These are phyloP conservation scores for Alcis repandata DNA, from an alignment of 2,888 invertebrate species.

Conservation along the genomic window DNA sequence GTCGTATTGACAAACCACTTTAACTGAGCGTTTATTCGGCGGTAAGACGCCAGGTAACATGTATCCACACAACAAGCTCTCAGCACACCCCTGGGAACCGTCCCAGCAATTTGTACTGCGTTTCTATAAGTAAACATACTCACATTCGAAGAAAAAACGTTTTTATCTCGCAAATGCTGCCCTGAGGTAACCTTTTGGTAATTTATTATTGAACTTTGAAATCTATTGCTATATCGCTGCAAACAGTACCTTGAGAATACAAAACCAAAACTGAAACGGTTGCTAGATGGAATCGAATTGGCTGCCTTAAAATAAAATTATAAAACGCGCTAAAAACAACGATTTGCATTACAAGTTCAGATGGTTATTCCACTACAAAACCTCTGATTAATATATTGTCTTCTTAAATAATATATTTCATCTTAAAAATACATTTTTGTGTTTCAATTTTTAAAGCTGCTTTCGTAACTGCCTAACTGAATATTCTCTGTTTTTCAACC, in stretches of 20 bases:
- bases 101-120: constrained; percentile 55
- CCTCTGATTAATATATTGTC: no score
- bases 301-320: no score
- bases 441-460: not conserved
- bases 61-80: constrained; percentile 57
- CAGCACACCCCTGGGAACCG: constrained; percentile 59
- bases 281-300: not conserved
- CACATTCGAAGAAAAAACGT: constrained; percentile 54
- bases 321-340: no score
- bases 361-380: no score
- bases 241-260: not conserved
- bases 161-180: constrained; percentile 51
- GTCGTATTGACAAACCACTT: constrained; percentile 75
- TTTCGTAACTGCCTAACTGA: constrained; percentile 6
- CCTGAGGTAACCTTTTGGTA: constrained; percentile 52
- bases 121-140: constrained; percentile 54
- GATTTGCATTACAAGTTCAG: no score
- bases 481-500: constrained; percentile 29
- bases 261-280: not conserved
- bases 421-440: not conserved
- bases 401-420: no score
- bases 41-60: constrained; percentile 61
- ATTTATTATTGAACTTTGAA: constrained; percentile 43
- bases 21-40: constrained; percentile 64
- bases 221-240: constrained; percentile 5